Evolutionary conservation across 2,888 invertebrate genomes (phyloP).

Genomic region (Meganola albula): DNA sequence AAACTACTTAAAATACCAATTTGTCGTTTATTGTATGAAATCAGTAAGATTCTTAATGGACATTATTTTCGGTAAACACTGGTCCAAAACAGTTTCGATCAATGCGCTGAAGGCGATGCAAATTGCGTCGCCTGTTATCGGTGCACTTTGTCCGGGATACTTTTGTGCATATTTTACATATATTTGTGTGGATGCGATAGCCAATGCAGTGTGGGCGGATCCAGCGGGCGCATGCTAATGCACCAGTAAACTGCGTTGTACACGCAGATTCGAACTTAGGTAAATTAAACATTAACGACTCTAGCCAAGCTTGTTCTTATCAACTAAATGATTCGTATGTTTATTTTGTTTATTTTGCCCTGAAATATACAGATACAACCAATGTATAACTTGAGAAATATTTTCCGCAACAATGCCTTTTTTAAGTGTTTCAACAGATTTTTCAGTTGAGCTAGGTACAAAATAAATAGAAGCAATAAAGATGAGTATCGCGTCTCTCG

Average conservation of each 20-base stretch:
- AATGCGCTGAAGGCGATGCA: slow-evolving; percentile 62
- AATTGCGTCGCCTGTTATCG: slow-evolving; percentile 71
- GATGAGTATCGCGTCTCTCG: slow-evolving; percentile 43
- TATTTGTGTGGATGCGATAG: slow-evolving; percentile 64
- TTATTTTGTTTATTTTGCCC: too few species aligned
- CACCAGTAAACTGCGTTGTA: slow-evolving; percentile 38
- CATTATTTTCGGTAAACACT: slow-evolving; percentile 60
- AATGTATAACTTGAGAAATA: too few species aligned
- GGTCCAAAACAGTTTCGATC: slow-evolving; percentile 49
- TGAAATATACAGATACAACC: slow-evolving; percentile 16
- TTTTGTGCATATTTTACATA: slow-evolving; percentile 73
- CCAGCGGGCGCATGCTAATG: slow-evolving; percentile 59
- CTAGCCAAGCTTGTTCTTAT: slow-evolving; percentile 14
- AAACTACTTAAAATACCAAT: too few species aligned
- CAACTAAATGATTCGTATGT: too few species aligned
- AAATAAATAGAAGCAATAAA: slow-evolving; percentile 46
- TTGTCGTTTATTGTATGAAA: too few species aligned
- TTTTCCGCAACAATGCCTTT: too few species aligned
- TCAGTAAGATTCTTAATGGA: slow-evolving; percentile 20
- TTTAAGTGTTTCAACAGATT: too few species aligned
- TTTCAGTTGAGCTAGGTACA: too few species aligned
- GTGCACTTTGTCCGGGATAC: slow-evolving; percentile 69
- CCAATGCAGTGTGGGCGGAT: slow-evolving; percentile 59
- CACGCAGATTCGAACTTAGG: slow-evolving; percentile 45
- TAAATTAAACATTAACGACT: slow-evolving; percentile 28